A percentile compares a stretch with the other conserved stretches of the same genome.
phyloP scores from a whole-genome alignment of 2,797 vertebrate species.

The Mycteria americana region DNA sequence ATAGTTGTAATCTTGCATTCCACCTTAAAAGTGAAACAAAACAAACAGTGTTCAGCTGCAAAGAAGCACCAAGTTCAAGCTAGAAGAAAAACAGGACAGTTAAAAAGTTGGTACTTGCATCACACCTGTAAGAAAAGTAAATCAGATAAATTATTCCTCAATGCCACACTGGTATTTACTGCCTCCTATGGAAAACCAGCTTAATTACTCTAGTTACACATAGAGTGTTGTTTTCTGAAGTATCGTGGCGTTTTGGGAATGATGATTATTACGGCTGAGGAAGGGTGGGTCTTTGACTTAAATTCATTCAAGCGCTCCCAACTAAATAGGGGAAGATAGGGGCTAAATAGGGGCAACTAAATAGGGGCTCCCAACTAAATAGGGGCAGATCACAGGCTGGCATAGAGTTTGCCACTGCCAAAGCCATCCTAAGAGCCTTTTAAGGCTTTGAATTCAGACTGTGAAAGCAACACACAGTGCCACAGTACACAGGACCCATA shows the following conservation, averaged over 20 bases:
- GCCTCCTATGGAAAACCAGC: background rate
- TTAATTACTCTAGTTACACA: background rate
- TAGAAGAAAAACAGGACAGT: background rate
- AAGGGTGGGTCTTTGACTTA: background rate
- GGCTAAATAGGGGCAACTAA: background rate
- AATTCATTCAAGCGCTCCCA: background rate
- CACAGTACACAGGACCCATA: background rate
- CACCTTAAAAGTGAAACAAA: slow-evolving; percentile 78
- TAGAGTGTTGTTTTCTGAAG: background rate
- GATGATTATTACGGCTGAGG: background rate
- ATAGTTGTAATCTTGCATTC: slow-evolving; percentile 98
- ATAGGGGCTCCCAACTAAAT: background rate
- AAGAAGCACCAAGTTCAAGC: background rate
- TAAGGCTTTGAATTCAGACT: background rate
- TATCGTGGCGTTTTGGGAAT: background rate
- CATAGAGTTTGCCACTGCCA: background rate
- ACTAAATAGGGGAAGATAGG: background rate
- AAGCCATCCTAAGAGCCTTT: background rate
- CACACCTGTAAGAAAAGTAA: background rate
- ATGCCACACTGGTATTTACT: background rate
- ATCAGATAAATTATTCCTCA: background rate
- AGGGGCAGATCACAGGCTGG: background rate
- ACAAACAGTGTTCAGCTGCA: background rate
- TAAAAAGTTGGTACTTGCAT: background rate
- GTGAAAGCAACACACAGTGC: background rate